These are phyloP conservation scores for Deroplatys truncata DNA, from an alignment of 2,888 invertebrate species.

Conservation along the genomic window DNA sequence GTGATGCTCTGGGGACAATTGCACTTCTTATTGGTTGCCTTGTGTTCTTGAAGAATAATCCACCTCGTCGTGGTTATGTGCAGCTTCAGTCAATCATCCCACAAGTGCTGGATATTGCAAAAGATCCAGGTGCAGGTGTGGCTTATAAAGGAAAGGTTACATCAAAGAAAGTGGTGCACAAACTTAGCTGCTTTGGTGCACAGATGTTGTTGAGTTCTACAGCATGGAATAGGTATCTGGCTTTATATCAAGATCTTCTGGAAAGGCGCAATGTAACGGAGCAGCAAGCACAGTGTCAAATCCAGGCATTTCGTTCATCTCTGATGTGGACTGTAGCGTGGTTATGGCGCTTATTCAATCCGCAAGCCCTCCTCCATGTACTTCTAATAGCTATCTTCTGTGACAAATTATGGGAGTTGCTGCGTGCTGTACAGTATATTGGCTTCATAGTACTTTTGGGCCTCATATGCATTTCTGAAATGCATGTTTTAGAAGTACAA, in stretches of 20 bases:
- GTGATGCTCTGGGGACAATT: conserved; percentile 72
- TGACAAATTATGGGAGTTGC: conserved; percentile 76
- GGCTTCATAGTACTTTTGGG: conserved; percentile 66
- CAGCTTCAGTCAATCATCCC: conserved; percentile 57
- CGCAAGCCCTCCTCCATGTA: conserved; percentile 71
- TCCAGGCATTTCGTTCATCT: conserved; percentile 61
- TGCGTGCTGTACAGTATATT: conserved; percentile 63
- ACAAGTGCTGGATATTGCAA: conserved; percentile 48
- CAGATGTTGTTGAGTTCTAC: conserved; percentile 71
- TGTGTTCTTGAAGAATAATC: conserved; percentile 66
- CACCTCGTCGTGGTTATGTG: conserved; percentile 68
- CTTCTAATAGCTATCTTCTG: conserved; percentile 73
- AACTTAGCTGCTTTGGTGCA: conserved; percentile 61
- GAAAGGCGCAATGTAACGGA: conserved; percentile 51
- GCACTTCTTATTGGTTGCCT: conserved; percentile 67
- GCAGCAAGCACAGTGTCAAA: conserved; percentile 50
- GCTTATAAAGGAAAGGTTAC: conserved; percentile 65
- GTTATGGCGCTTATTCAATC: conserved; percentile 74
- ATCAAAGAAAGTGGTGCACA: conserved; percentile 61
- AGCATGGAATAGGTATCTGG: conserved; percentile 82
- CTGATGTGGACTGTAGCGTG: conserved; percentile 69
- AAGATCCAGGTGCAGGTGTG: conserved; percentile 50
- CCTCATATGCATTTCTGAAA: conserved; percentile 66
- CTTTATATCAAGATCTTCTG: conserved; percentile 70
- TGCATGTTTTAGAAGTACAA: conserved; percentile 61